These are phyloP conservation scores for Dryobotodes eremita DNA, from an alignment of 2,888 invertebrate genomes.

Conservation along the genomic window DNA sequence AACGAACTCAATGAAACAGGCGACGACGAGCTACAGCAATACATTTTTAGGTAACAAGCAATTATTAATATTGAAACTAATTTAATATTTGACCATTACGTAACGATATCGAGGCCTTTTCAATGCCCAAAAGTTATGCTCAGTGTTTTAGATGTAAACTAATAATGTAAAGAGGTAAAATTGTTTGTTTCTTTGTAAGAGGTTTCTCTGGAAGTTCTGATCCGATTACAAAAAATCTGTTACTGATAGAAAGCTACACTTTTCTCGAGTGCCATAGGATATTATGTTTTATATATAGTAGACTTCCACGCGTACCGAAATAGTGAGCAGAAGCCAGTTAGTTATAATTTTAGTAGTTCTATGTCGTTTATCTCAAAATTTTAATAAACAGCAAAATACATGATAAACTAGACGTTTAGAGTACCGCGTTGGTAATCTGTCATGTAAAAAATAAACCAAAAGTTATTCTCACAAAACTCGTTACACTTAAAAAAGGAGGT, in stretches of 20 bases:
- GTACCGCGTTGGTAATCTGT: not conserved
- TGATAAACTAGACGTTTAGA: no score
- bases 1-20: conserved; percentile 16
- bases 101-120: not conserved
- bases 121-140: not conserved
- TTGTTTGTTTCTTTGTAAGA: not conserved
- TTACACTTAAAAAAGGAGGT: not conserved
- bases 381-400: no score
- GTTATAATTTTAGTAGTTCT: not conserved
- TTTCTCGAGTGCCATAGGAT: not conserved
- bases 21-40: conserved; percentile 1
- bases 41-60: conserved; percentile 4
- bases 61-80: conserved; percentile 28
- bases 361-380: no score
- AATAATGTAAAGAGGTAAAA: no score
- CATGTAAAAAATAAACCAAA: not conserved
- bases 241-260: not conserved
- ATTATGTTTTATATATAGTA: not conserved
- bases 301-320: not conserved
- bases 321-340: not conserved
- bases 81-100: conserved; percentile 5
- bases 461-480: not conserved
- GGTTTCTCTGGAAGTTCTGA: not conserved
- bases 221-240: not conserved
- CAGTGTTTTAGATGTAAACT: not conserved